These are phyloP conservation scores for Centrocercus urophasianus DNA, from an alignment of 2,113 vertebrate genomes.

Conservation along the genomic window DNA sequence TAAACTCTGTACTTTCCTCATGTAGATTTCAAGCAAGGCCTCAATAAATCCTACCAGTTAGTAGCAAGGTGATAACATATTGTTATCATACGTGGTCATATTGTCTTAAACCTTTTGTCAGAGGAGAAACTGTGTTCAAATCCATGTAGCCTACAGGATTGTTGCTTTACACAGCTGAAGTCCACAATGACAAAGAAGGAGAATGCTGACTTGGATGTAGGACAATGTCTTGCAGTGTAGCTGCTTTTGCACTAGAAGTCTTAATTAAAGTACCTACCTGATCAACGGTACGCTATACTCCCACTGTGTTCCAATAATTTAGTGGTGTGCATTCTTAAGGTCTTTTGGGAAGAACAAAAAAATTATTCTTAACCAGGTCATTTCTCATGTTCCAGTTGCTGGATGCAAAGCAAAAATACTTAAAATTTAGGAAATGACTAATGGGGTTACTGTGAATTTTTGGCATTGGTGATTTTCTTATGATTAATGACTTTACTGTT, in stretches of 20 bases:
- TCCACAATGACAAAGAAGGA: not conserved
- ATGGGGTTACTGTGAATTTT: not conserved
- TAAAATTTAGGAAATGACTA: slow-evolving; percentile 12
- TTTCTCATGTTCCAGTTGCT: slow-evolving; percentile 1
- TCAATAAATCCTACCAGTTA: not conserved
- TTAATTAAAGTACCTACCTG: not conserved
- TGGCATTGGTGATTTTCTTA: slow-evolving; percentile 2
- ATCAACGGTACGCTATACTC: not conserved
- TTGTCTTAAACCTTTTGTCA: not conserved
- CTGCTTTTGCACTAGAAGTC: not conserved
- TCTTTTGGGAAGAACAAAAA: not conserved
- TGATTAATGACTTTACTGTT: not conserved
- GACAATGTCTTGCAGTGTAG: not conserved
- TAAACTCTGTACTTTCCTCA: not conserved
- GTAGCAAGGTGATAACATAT: not conserved
- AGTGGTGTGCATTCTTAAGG: not conserved
- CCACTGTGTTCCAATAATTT: not conserved
- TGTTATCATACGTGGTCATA: no score
- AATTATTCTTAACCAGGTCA: not conserved
- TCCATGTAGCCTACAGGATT: not conserved
- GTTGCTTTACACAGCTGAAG: not conserved
- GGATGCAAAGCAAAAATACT: not conserved
- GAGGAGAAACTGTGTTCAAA: not conserved
- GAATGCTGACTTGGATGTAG: not conserved
- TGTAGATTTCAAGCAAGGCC: not conserved